Conservation (phyloP, 23 tunicate species). For the Styela clava region DNA sequence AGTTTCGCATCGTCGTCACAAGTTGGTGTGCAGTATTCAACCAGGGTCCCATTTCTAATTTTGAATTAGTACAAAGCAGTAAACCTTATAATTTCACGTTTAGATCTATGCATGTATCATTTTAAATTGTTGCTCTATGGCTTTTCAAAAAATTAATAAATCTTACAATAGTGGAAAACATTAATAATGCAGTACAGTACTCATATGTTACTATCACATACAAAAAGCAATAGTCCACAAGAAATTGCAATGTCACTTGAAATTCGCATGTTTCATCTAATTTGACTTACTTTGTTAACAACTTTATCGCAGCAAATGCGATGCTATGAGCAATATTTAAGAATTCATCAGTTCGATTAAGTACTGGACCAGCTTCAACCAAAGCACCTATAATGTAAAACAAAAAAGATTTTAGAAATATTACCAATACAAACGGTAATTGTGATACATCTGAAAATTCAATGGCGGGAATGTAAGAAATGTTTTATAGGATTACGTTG, state of each 20-base stretch:
- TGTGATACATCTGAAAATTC: too few relatives aligned
- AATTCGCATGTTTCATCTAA: too few relatives aligned
- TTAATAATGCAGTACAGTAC: too few relatives aligned
- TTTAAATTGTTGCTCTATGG: background rate
- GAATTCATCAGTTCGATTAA: slow-evolving; percentile 41
- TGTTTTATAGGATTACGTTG: too few relatives aligned
- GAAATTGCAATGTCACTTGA: too few relatives aligned
- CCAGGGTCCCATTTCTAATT: slow-evolving; percentile 60
- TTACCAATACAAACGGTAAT: too few relatives aligned
- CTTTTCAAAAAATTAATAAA: too few relatives aligned
- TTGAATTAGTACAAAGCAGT: background rate
- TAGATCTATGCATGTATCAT: background rate
- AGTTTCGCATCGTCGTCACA: slow-evolving; percentile 81
- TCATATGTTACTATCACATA: too few relatives aligned
- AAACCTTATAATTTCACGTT: too few relatives aligned
- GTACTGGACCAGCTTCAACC: slow-evolving; percentile 64
- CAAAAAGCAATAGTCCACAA: too few relatives aligned
- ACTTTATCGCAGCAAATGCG: slow-evolving; percentile 48
- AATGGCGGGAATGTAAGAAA: too few relatives aligned
- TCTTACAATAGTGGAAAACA: too few relatives aligned
- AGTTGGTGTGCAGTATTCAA: slow-evolving; percentile 73
- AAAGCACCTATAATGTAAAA: slow-evolving; percentile 47
- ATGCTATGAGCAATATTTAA: slow-evolving; percentile 61
- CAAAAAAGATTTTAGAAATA: background rate
- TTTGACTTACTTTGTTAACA: slow-evolving; percentile 46